Evolutionary conservation across 2,797 vertebrate genomes (phyloP).

Genomic region (Basileuterus tristriatus): DNA sequence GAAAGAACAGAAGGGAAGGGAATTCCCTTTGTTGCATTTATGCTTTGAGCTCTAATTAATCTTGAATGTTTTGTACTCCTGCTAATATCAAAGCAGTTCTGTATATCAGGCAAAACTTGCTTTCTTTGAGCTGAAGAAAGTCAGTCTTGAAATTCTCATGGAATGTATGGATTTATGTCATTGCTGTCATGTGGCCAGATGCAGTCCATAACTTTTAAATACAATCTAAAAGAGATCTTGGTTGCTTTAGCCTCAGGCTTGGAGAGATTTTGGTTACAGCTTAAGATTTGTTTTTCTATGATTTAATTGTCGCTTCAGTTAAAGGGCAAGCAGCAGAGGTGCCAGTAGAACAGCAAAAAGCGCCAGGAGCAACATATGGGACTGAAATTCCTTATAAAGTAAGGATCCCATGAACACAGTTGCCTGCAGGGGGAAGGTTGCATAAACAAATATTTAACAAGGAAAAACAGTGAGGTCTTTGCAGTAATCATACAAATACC

Average conservation of each 20-base stretch:
- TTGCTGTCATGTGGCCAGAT: not conserved
- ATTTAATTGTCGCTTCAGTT: constrained; percentile 52
- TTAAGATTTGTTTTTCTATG: constrained; percentile 39
- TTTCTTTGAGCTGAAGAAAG: not conserved
- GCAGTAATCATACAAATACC: constrained; percentile 39
- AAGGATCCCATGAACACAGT: constrained; percentile 49
- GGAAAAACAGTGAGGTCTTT: constrained; percentile 42
- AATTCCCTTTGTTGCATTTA: constrained; percentile 61
- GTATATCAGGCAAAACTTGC: constrained; percentile 4
- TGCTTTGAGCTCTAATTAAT: constrained; percentile 62
- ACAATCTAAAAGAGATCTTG: not conserved
- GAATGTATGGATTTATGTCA: not conserved
- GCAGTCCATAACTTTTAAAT: not conserved
- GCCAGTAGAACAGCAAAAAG: constrained; percentile 53
- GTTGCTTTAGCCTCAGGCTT: constrained; percentile 6
- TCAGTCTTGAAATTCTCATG: not conserved
- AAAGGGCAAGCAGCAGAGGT: constrained; percentile 52
- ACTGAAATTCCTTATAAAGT: constrained; percentile 59
- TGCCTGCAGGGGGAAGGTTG: constrained; percentile 23
- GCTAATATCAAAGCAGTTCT: constrained; percentile 51
- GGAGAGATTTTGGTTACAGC: not conserved
- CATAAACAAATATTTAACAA: constrained; percentile 55
- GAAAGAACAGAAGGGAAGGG: constrained; percentile 61
- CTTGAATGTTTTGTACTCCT: constrained; percentile 61
- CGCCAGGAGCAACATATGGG: constrained; percentile 42